Percentiles rank a stretch among this genome's conserved stretches.
These are phyloP conservation scores for Plumapathes pennacea DNA, from an alignment of 92 coral and sea anemone genomes.

Conservation along the genomic window DNA sequence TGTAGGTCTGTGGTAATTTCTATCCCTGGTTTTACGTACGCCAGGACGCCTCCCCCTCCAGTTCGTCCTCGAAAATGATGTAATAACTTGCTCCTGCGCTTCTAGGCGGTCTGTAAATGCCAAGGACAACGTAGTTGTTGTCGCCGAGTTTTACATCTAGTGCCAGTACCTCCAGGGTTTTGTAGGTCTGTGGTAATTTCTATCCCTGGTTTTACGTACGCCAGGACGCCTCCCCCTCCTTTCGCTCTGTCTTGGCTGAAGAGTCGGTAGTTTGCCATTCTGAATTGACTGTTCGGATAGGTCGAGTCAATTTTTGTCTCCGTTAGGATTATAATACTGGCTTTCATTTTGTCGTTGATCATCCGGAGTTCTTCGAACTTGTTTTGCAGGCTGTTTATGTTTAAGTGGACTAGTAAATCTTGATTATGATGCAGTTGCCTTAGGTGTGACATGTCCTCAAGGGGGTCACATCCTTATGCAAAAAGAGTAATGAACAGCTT, in stretches of 20 bases:
- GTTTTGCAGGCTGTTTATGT: slow-evolving; percentile 51
- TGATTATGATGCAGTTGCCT: slow-evolving; percentile 24
- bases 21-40: too few relatives aligned
- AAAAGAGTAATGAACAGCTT: too few relatives aligned
- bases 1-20: too few relatives aligned
- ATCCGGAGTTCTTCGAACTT: slow-evolving; percentile 48
- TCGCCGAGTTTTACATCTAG: slow-evolving; percentile 34
- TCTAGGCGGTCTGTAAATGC: slow-evolving; percentile 39
- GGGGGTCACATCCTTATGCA: too few relatives aligned
- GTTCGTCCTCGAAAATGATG: slow-evolving; percentile 24
- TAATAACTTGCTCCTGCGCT: slow-evolving; percentile 6
- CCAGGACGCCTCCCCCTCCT: slow-evolving; percentile 59
- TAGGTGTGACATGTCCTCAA: slow-evolving; percentile 8
- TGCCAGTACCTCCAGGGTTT: slow-evolving; percentile 30
- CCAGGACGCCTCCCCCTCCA: too few relatives aligned
- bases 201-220: slow-evolving; percentile 25
- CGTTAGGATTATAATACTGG: slow-evolving; percentile 26
- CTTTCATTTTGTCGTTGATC: slow-evolving; percentile 39
- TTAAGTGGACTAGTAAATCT: slow-evolving; percentile 26
- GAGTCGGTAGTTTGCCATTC: slow-evolving; percentile 20
- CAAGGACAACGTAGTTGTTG: slow-evolving; percentile 13
- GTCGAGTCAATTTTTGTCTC: slow-evolving; percentile 62
- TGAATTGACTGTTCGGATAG: slow-evolving; percentile 35
- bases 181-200: slow-evolving; percentile 22
- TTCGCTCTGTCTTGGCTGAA: slow-evolving; percentile 42